Base-by-base conservation (phyloP, 1,140 invertebrate genomes). In the Asobara japonica region DNA sequence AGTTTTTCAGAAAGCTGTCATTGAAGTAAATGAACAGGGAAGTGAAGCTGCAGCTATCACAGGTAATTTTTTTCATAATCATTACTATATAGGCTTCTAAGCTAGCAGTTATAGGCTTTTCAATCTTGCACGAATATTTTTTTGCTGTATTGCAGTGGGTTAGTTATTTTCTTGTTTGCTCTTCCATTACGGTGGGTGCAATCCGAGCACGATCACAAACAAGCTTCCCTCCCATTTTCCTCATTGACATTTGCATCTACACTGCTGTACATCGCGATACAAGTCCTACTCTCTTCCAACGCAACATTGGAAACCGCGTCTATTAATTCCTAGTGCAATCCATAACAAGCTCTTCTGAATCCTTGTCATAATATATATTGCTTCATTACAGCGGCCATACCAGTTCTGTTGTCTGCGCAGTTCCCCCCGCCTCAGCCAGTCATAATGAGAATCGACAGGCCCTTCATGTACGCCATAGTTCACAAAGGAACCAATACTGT, bases 11-110 rank as follows among this genome's bases (percentile, higher is more conserved):
- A 91, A 92, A 80, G 88, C 89, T 2, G 89, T 88, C 67, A 88
- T 92, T 48, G 89, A 90, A 74, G 90, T 92, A 0, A 89, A 91
- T 72, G 91, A 92, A 78, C 88, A 91, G 82, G 91, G 91, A 5
- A 87, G 85, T 13, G 90, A 90, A 80, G 91, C 90, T 4, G 89
- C 90, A 16, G 88, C 88, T 8, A 87, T 84, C 20, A 89, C 88
- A 16, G 84, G 86, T 84, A 80, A 80, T 66, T 73, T 3, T 29
- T 30, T 22, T 10, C n/a, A 20, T 25, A 45, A 67, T 66, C 45
- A 18, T 1, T 48, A 5, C 6, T 18, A 18, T 48, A 48, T 13
- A n/a, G n/a, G n/a, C n/a, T n/a, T n/a, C 10, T 1, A 48, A 16
- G n/a, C 10, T 16, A 13, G n/a, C 18, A 8, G 41, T 16, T 16